Percentiles rank a stretch among this genome's conserved stretches.
Evolutionary conservation across 2,113 vertebrate genomes (phyloP).

Genomic region (Motacilla tschutschensis): DNA sequence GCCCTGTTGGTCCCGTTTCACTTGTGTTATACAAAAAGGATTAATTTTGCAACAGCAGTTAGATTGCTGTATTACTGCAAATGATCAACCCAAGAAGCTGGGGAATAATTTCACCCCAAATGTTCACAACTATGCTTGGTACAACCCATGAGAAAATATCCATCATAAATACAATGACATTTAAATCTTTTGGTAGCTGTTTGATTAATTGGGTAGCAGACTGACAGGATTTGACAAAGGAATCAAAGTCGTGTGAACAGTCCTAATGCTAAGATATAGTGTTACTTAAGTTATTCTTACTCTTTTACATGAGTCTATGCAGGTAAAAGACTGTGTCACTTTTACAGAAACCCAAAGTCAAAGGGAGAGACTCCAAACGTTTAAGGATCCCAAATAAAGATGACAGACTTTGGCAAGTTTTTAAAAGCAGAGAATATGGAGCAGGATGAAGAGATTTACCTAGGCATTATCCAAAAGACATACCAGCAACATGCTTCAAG

Average conservation of each 20-base stretch:
- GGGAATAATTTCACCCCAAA: background rate
- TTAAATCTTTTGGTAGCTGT: background rate
- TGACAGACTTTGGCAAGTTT: background rate
- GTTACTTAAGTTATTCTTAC: background rate
- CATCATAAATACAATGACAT: background rate
- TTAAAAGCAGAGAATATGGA: background rate
- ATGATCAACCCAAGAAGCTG: background rate
- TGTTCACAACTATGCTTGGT: background rate
- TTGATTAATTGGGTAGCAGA: background rate
- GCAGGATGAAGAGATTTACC: background rate
- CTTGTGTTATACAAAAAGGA: background rate
- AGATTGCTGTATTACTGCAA: background rate
- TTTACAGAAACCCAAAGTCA: background rate
- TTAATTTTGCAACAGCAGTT: background rate
- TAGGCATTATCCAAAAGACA: background rate
- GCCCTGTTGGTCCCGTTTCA: background rate
- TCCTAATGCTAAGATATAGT: background rate
- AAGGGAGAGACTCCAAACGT: background rate
- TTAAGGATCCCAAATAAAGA: background rate
- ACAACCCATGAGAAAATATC: background rate
- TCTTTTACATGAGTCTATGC: background rate
- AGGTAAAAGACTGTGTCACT: background rate
- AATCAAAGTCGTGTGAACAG: background rate
- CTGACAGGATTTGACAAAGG: background rate
- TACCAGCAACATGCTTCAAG: background rate